Base-by-base conservation (phyloP, 2,888 invertebrate species). In the Apantesis nais region DNA sequence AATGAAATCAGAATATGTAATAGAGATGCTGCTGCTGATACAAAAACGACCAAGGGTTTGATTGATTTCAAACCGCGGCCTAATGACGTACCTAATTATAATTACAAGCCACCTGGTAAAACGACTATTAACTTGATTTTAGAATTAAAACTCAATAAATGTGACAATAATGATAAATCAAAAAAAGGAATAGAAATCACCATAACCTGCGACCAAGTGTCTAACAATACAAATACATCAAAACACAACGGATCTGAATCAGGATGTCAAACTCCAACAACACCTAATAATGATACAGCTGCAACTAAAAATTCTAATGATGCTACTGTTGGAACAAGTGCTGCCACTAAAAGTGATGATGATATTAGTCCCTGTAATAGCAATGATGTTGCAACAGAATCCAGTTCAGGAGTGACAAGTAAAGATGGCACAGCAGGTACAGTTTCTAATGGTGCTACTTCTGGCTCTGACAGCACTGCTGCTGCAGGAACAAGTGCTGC, bases 31-130 rank as follows among this genome's bases (percentile, higher is more conserved):
- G 67, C 37, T 9, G 31, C 62, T 25, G 74, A 68, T 63, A 68
- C 75, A 48, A 72, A 75, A 63, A 79, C 73, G 62, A 78, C 86
- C 0, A 85, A 84, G 34, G 83, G 90, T 44, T 75, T 82, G 1
- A 80, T 90, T 63, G 83, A 87, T 48, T 76, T 82, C 5, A 77
- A 62, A 34, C 74, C 64, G 61, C 58, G 48, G 9, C 55, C 66
- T 16, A 39, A 48, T 52, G 44, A 48, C 22, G 55, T 0, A 41
- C 12, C 22, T 2, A 37, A 66, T 34, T 14, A 25, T 19, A n/a
- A 31, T 63, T 31, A 64, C 14, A 65, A 52, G 1, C 19, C 7
- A 48, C 7, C 34, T 9, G 12, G 29, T 3, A 66, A 62, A 60
- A 69, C 62, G 0, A 73, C 72, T 16, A 4, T 80, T 8, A 80